Base-by-base conservation (phyloP, 1,140 invertebrate species). In the Lordiphosa collinella region DNA sequence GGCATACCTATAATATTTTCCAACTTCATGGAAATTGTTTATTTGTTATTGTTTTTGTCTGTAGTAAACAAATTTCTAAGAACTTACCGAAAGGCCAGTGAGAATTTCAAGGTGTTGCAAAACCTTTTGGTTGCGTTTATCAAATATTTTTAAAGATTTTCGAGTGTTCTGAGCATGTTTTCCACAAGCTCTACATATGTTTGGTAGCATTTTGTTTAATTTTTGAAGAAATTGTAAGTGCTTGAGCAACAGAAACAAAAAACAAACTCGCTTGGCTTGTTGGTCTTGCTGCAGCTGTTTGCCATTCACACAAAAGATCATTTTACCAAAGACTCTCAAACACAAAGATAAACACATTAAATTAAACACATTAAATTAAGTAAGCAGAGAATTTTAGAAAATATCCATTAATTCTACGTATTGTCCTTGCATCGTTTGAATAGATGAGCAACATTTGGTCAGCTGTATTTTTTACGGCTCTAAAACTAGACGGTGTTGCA, bases 61-160 rank as follows among this genome's bases (percentile, higher is more conserved):
- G 10, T 31, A 36, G 8, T 5, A 14, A 35, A 37, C 9, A 14
- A 35, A n/a, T 32, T 32, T 8, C 25, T 16, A 16, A 34, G 5
- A 11, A 58, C 56, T 49, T 37, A 79, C 74, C 53, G 36, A n/a
- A 16, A 69, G 29, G 0, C 69, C 75, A 3, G 64, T 79, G 7
- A 79, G 12, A 9, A 61, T 18, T 54, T 69, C 53, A 5, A 79
- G 60, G 18, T 58, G 47, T 44, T 67, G 55, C 22, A 79, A 22
- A 13, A 68, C 40, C 18, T 35, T 56, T 16, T 46, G 44, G 40
- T 69, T 51, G 18, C 8, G 11, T 9, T 34, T 38, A 11, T 69
- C 60, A 49, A 79, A 79, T 2, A 79, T 55, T 31, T 44, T 48
- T 25, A 69, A 14, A 1, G 64, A 64, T 13, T 49, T 48, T 4